Base-by-base conservation (phyloP, 1,140 invertebrate genomes). In the Drosophila sp. region DNA sequence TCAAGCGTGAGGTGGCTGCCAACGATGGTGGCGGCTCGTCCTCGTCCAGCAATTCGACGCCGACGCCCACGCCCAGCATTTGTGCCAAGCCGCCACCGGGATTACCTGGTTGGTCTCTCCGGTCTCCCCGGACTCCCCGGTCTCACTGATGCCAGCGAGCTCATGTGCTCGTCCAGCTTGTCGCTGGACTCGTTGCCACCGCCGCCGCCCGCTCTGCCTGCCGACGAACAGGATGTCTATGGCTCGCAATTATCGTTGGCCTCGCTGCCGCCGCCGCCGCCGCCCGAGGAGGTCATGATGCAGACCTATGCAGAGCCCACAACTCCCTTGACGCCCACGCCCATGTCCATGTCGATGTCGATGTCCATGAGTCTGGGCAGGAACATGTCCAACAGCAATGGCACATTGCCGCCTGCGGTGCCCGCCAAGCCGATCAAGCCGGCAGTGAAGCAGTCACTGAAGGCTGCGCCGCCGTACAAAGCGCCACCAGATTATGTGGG, bases 151-250 rank as follows among this genome's bases (percentile, higher is more conserved):
- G 59, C 48, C 4, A 21, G 21, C 21, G 86, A 91, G 11, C 90
- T 92, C 34, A 94, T 96, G 93, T 96, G 95, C 87, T 94, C 95
- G 34, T 96, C 95, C 0, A 96, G 95, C n/a, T 92, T 96, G 1
- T 96, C 95, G 13, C 89, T 96, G 38, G 95, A 96, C 56, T 95
- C 95, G 7, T 81, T 96, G 51, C 96, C 96, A 2, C 95, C 96
- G 9, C 96, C 96, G 2, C 95, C 95, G 0, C 93, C 93, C 1
- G 95, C 95, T 46, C 78, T 94, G 6, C 93, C 94, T 1, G 82
- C 92, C 7, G 93, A 94, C 58, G 93, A 93, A 9, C 93, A 93
- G 2, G 94, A 96, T 71, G 92, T 96, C 0, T 94, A 94, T 11
- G 95, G 95, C 1, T 96, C 95, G 0, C 94, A 94, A 75, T 89